These are phyloP conservation scores for Gonioctena quinquepunctata DNA, from an alignment of 1,140 invertebrate genomes.

Conservation along the genomic window DNA sequence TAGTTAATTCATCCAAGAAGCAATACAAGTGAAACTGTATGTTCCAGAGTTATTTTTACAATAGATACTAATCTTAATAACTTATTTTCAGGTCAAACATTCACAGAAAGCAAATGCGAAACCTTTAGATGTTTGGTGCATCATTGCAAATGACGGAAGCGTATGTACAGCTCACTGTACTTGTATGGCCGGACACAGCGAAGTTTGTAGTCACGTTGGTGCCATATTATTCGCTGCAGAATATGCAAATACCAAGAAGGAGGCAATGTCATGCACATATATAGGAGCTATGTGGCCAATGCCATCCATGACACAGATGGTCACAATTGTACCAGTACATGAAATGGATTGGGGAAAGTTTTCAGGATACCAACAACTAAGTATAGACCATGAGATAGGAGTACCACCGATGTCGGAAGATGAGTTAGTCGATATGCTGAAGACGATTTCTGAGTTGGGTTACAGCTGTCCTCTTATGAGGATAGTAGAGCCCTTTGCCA, in stretches of 20 bases:
- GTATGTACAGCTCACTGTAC: constrained; percentile 1
- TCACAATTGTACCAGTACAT: not conserved
- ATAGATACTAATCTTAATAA: not conserved
- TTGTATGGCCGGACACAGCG: constrained; percentile 1
- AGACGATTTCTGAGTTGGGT: not conserved
- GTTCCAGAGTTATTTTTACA: not conserved
- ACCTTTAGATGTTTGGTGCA: not conserved
- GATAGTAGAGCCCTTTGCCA: constrained; percentile 7
- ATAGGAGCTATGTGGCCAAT: not conserved
- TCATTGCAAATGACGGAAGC: not conserved
- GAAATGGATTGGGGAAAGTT: constrained; percentile 11
- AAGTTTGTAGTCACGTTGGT: not conserved
- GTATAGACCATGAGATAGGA: not conserved
- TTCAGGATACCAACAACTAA: not conserved
- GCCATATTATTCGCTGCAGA: no score
- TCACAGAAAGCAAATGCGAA: constrained; percentile 2
- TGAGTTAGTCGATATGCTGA: not conserved
- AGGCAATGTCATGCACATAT: no score
- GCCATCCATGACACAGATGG: not conserved
- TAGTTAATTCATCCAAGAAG: not conserved
- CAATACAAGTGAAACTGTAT: not conserved
- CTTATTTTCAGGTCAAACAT: not conserved
- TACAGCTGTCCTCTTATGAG: not conserved
- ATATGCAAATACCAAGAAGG: no score
- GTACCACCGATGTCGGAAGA: no score